Evolutionary conservation across 1,140 invertebrate species (phyloP).

Genomic region (Archegozetes longisetosus): DNA sequence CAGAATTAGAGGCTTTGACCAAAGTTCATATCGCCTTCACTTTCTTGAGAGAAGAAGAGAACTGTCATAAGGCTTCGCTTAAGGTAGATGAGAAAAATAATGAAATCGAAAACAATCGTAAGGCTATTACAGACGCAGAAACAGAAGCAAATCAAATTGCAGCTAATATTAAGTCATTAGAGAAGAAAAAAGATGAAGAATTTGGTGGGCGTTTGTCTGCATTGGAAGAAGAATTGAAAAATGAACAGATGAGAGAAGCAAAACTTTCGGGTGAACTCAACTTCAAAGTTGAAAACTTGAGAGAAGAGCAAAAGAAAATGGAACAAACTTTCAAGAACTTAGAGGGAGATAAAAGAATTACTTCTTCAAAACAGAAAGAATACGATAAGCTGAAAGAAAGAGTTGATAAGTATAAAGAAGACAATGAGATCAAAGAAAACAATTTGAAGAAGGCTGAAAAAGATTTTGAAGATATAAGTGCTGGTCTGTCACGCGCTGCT

Average conservation of each 20-base stretch:
- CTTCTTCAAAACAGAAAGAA: conserved; percentile 42
- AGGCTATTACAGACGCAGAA: conserved; percentile 25
- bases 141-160: conserved; percentile 32
- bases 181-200: conserved; percentile 31
- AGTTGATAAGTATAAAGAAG: conserved; percentile 50
- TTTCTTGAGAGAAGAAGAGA: conserved; percentile 39
- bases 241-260: conserved; percentile 47
- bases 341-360: conserved; percentile 33
- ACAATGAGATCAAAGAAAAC: conserved; percentile 46
- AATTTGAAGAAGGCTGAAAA: conserved; percentile 54
- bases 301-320: conserved; percentile 48
- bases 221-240: conserved; percentile 47
- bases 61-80: conserved; percentile 36
- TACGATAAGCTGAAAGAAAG: conserved; percentile 45
- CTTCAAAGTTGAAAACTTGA: conserved; percentile 47
- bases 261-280: conserved; percentile 47
- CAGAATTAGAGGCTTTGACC: conserved; percentile 69
- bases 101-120: conserved; percentile 16
- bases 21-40: conserved; percentile 59
- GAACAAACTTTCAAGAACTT: conserved; percentile 50
- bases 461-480: conserved; percentile 60
- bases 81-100: conserved; percentile 25
- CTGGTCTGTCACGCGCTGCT: conserved; percentile 60
- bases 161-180: conserved; percentile 32
- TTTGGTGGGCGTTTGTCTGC: conserved; percentile 42